A percentile compares a stretch with the other conserved stretches of the same genome.
phyloP scores from a whole-genome alignment of 2,888 invertebrate species.

The Pristionchus arcanus region DNA sequence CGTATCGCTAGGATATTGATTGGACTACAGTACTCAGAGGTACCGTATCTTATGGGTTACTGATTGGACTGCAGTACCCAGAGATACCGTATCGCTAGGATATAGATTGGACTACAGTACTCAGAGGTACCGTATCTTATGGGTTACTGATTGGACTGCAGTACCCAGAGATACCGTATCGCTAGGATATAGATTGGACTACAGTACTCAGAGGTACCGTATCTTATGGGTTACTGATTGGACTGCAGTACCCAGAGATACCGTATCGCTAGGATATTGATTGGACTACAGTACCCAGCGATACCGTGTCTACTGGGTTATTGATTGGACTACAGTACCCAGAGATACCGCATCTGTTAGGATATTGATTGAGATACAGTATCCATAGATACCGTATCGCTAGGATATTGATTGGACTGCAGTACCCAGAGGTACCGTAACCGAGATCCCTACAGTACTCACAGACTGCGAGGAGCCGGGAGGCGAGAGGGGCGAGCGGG shows the following conservation, averaged over 20 bases:
- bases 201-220: background rate
- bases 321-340: background rate
- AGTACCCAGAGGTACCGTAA: background rate
- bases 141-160: background rate
- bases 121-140: background rate
- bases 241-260: background rate
- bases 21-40: background rate
- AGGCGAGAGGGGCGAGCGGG: constrained; percentile 18
- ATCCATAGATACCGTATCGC: background rate
- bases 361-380: background rate
- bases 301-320: background rate
- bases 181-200: background rate
- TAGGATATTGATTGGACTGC: background rate
- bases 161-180: background rate
- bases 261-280: background rate
- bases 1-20: no score
- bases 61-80: background rate
- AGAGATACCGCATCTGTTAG: background rate
- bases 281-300: background rate
- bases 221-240: no score
- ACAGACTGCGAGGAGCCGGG: constrained; percentile 35
- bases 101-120: background rate
- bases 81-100: no score
- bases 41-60: background rate
- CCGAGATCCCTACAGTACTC: background rate